phyloP scores from a whole-genome alignment of 1,140 invertebrate species.

The Polypedilum pembai region DNA sequence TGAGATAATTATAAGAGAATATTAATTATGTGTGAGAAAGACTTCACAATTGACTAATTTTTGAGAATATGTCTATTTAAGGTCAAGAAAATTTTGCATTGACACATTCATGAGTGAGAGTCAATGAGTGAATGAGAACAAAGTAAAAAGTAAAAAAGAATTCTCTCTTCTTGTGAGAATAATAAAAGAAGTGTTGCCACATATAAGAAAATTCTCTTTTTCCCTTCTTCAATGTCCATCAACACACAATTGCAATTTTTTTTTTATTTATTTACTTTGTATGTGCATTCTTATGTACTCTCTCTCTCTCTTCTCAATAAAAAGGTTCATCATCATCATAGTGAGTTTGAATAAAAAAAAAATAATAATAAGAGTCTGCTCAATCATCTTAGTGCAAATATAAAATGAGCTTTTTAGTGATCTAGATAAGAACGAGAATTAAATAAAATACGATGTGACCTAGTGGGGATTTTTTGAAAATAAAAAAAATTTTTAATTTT shows the following conservation, averaged over 20 bases:
- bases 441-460: no score
- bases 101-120: neutral
- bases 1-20: no score
- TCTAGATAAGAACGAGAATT: neutral
- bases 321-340: no score
- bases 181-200: neutral
- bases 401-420: neutral
- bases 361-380: neutral
- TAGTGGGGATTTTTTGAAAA: no score
- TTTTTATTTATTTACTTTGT: neutral
- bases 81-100: no score
- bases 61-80: no score
- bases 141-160: neutral
- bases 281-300: neutral
- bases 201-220: neutral
- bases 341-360: neutral
- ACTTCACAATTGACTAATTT: no score
- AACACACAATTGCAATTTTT: slow-evolving; percentile 8
- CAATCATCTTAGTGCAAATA: slow-evolving; percentile 18
- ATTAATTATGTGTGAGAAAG: no score
- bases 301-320: no score
- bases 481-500: no score
- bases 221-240: slow-evolving; percentile 13
- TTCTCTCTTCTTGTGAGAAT: neutral
- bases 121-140: neutral